phyloP scores from a whole-genome alignment of 2,797 vertebrate genomes.

The Otus scops region DNA sequence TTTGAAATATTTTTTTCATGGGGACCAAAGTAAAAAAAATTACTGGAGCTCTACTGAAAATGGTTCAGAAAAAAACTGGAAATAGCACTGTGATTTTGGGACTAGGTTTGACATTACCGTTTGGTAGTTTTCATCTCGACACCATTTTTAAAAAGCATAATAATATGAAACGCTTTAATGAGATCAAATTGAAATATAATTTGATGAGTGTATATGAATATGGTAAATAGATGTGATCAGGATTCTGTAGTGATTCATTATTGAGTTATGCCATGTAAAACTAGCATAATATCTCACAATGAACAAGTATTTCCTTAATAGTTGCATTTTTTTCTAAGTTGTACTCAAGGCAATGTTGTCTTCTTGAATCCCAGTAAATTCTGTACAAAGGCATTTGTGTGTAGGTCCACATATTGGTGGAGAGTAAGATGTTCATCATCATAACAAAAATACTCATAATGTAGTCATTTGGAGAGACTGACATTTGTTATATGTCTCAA shows the following conservation, averaged over 20 bases:
- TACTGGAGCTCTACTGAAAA: background rate
- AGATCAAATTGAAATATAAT: slow-evolving; percentile 33
- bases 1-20: background rate
- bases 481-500: background rate
- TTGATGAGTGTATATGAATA: background rate
- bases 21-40: background rate
- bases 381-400: background rate
- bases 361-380: background rate
- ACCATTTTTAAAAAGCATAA: background rate
- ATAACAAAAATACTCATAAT: background rate
- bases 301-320: background rate
- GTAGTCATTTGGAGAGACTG: background rate
- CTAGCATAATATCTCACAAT: background rate
- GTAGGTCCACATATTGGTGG: background rate
- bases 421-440: background rate
- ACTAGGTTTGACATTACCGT: background rate
- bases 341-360: background rate
- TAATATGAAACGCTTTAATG: slow-evolving; percentile 42
- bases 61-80: background rate
- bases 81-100: background rate
- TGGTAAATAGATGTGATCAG: slow-evolving; percentile 20
- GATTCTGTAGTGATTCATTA: slow-evolving; percentile 9
- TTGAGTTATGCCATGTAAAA: background rate
- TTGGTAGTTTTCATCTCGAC: background rate
- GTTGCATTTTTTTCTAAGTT: background rate